Base-by-base conservation (phyloP, 2,888 invertebrate genomes). In the Drosophila subsilvestris region DNA sequence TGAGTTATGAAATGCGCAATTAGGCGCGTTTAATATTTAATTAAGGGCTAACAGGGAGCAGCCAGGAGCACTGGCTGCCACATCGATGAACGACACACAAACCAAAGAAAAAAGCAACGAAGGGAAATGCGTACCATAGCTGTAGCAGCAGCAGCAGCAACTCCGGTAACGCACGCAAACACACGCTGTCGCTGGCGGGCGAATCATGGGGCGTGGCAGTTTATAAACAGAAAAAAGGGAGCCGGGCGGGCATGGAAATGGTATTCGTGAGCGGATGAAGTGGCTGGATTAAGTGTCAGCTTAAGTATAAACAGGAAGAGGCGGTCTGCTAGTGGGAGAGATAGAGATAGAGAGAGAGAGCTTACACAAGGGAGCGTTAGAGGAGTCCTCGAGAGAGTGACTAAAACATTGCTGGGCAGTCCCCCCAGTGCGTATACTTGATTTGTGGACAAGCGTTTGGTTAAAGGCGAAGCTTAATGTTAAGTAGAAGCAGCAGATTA, bases 1-100 rank as follows among this genome's bases (percentile, higher is more conserved):
- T 80, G 79, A 82, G 88, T 84, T 89, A 88, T 87, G 86, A 89
- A 87, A 87, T 89, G 86, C 84, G 86, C 87, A 86, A 88, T 87
- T 87, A 87, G 84, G 74, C 79, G 82, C 76, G 76, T 89, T 82
- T 86, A 87, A 87, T 87, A 89, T 89, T 87, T 89, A 87, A 87
- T 89, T 87, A 86, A 86, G 88, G 80, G 78, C 83, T 79, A 75
- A 61, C 55, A 44, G 58, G 18, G 56, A 58, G 43, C 53, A 43
- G 45, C 74, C 67, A 9, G 27, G 9, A 29, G 9, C 27, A 65
- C 48, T 61, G 53, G 22, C 37, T 7, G 37, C 51, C 69, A 62
- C 55, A 59, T 51, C 49, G 56, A 18, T 53, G 45, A 71, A 27
- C 49, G 63, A 55, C 67, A 72, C n/a, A 18, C 45, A 65, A 47